Evolutionary conservation across 2,888 invertebrate genomes (phyloP).

Genomic region (Thymelicus sylvestris): DNA sequence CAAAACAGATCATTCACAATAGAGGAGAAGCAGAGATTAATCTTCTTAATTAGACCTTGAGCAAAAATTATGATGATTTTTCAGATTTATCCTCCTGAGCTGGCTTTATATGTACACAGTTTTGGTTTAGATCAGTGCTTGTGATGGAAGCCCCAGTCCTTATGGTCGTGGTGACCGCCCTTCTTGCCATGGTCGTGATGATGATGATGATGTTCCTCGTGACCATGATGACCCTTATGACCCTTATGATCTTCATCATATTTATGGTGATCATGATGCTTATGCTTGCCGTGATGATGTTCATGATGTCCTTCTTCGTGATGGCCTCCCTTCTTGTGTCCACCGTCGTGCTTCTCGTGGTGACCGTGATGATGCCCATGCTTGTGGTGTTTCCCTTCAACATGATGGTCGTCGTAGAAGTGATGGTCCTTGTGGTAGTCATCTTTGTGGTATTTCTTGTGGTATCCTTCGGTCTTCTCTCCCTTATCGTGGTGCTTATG

Average conservation of each 20-base stretch:
- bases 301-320: conserved; percentile 75
- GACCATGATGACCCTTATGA: conserved; percentile 80
- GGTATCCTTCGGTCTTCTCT: conserved; percentile 75
- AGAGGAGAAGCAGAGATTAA: background rate
- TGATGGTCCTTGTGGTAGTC: conserved; percentile 79
- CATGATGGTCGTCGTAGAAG: conserved; percentile 78
- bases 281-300: conserved; percentile 76
- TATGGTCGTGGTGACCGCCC: conserved; percentile 75
- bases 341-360: conserved; percentile 71
- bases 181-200: conserved; percentile 81
- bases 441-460: conserved; percentile 80
- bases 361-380: conserved; percentile 78
- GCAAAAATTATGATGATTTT: conserved; percentile 4
- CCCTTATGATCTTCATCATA: conserved; percentile 75
- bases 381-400: conserved; percentile 79
- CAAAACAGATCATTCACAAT: background rate
- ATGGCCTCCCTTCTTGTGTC: conserved; percentile 79
- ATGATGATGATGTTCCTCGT: conserved; percentile 77
- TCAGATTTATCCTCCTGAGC: conserved; percentile 13
- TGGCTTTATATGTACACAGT: conserved; percentile 62
- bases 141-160: conserved; percentile 78
- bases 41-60: background rate
- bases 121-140: conserved; percentile 67
- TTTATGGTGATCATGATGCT: conserved; percentile 78
- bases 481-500: conserved; percentile 78